These are phyloP conservation scores for Callipepla californica DNA, from an alignment of 2,113 vertebrate species.

Conservation along the genomic window DNA sequence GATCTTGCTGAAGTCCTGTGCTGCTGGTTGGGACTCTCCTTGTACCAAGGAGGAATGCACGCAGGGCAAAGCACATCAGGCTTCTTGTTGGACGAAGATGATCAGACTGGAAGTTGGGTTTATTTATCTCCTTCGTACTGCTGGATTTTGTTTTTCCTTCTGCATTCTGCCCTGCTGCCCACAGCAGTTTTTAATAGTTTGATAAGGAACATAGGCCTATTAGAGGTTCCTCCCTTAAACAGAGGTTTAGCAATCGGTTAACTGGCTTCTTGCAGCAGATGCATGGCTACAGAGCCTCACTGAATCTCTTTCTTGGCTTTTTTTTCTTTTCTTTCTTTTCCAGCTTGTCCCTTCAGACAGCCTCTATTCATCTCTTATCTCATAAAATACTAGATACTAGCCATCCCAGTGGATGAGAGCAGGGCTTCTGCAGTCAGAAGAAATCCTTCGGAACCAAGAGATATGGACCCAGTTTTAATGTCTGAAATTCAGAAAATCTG, in stretches of 20 bases:
- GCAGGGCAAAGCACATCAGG: neutral
- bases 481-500: conserved; percentile 16
- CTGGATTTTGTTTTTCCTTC: neutral
- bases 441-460: neutral
- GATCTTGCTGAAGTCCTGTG: neutral
- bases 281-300: neutral
- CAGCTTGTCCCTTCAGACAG: neutral
- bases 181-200: neutral
- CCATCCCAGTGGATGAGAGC: neutral
- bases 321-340: neutral
- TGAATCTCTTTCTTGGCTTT: neutral
- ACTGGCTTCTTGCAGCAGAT: neutral
- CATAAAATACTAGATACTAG: conserved; percentile 6
- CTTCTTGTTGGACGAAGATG: neutral
- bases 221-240: neutral
- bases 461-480: neutral
- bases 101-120: neutral
- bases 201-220: neutral
- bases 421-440: neutral
- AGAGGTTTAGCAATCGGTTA: neutral
- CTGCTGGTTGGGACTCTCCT: neutral
- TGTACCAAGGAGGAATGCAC: neutral
- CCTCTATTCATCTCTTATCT: neutral
- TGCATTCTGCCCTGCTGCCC: neutral
- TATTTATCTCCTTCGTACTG: neutral